Conservation (phyloP, 1,140 invertebrate species). For the Apocrypta bakeri region DNA sequence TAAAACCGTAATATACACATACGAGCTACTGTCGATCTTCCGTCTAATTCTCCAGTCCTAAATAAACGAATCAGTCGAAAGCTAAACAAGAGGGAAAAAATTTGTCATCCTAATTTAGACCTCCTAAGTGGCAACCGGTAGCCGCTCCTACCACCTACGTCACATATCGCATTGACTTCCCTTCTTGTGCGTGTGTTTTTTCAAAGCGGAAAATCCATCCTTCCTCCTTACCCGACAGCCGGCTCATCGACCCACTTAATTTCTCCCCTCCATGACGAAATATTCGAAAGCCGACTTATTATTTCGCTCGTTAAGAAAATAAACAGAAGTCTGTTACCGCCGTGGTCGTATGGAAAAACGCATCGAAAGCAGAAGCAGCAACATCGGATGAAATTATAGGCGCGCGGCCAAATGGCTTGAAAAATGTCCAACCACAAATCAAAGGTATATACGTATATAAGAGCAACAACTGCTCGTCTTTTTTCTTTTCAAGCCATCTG, state of each 20-base stretch:
- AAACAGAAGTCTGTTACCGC: conserved; percentile 68
- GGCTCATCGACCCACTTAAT: conserved; percentile 35
- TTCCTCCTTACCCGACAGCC: neutral
- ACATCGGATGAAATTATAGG: conserved; percentile 68
- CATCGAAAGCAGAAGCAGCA: conserved; percentile 43
- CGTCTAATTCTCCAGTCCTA: conserved; percentile 28
- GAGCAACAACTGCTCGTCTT: no score
- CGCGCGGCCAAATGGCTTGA: conserved; percentile 70
- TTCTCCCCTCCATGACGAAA: conserved; percentile 14
- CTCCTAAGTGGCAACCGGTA: conserved; percentile 32
- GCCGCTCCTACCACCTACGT: neutral
- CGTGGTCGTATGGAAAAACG: conserved; percentile 54
- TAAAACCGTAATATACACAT: conserved; percentile 1
- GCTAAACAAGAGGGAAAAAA: neutral
- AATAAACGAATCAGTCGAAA: neutral
- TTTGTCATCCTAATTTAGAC: conserved; percentile 43
- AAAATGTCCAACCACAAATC: conserved; percentile 74
- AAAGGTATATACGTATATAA: conserved; percentile 60
- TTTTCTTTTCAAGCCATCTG: conserved; percentile 58
- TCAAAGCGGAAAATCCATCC: neutral
- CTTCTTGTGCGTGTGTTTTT: neutral
- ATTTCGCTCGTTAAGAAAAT: conserved; percentile 73
- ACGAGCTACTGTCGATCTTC: neutral
- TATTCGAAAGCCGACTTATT: conserved; percentile 60
- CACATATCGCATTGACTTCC: neutral